Evolutionary conservation across 2,113 vertebrate species (phyloP).

Genomic region (Cyanoramphus novaezelandiae): DNA sequence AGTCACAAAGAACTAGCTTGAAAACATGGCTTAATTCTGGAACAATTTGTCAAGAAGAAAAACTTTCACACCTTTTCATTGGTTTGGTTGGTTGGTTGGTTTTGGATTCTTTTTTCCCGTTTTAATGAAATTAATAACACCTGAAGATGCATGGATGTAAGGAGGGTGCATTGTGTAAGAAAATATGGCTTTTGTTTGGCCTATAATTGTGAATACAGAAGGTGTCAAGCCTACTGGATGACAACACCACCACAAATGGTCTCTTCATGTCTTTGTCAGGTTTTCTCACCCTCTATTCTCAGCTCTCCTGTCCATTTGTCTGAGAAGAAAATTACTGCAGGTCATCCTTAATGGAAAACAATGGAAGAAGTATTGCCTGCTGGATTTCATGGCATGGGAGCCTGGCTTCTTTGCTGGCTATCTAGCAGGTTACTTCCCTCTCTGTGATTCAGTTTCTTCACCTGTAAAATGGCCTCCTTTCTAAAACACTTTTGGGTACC

Average conservation of each 20-base stretch:
- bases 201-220: neutral
- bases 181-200: neutral
- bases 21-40: neutral
- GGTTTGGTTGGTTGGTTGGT: neutral
- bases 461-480: neutral
- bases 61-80: neutral
- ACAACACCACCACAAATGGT: neutral
- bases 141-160: neutral
- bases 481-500: neutral
- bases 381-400: neutral
- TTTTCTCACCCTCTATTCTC: neutral
- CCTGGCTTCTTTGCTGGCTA: neutral
- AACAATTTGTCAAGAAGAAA: neutral
- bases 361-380: neutral
- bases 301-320: neutral
- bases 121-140: neutral
- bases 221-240: neutral
- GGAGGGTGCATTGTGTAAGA: neutral
- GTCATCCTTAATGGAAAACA: neutral
- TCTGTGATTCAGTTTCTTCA: neutral
- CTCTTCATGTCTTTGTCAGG: neutral
- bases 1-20: neutral
- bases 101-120: accelerated
- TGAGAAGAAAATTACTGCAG: neutral
- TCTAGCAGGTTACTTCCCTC: neutral